Evolutionary conservation across 2,888 invertebrate species (phyloP), one percentile per base, ranked within the genome.

Genomic region (Eupithecia subumbrata): DNA sequence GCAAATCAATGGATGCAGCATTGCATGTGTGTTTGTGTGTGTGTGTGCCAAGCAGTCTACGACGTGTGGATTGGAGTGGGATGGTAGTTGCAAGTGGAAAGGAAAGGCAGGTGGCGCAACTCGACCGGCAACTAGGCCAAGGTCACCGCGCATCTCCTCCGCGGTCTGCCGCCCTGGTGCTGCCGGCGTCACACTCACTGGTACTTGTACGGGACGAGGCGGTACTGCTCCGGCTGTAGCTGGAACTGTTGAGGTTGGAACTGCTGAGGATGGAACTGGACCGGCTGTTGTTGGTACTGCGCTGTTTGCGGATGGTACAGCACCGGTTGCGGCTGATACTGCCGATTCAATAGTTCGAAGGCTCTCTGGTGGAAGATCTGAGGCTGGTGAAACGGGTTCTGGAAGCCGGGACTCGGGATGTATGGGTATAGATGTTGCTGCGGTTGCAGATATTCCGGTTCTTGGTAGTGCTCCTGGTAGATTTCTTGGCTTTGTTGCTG

Each of bases 121-220:
- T 84, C 72, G 77, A 82, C 81, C n/a, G 85, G 86, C 85, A 91
- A 83, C 83, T 89, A 87, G 94, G 94, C 93, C 93, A 93, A 93
- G 93, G 93, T 93, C 95, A 92, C 48, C 48, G 84, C 85, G 56
- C 76, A 40, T 67, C 73, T 70, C 73, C 73, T 16, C 18, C 76
- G 40, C 56, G 66, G 66, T 43, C 45, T 34, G 64, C 40, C 40
- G 14, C 45, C 69, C 69, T 72, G 67, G 40, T 63, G 18, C 70
- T 63, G 52, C n/a, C 18, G 8, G 8, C n/a, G 1, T 48, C 25
- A 12, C 18, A 52, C 34, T 40, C 34, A 37, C 45, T 48, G 45
- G 69, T 56, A 69, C 74, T 78, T 72, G 84, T 87, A 83, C 43
- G 88, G 87, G 40, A 89, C 80, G 75, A 89, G 84, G 3, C 84